Conservation (phyloP, 2,113 vertebrate species). For the Etheostoma spectabile region DNA sequence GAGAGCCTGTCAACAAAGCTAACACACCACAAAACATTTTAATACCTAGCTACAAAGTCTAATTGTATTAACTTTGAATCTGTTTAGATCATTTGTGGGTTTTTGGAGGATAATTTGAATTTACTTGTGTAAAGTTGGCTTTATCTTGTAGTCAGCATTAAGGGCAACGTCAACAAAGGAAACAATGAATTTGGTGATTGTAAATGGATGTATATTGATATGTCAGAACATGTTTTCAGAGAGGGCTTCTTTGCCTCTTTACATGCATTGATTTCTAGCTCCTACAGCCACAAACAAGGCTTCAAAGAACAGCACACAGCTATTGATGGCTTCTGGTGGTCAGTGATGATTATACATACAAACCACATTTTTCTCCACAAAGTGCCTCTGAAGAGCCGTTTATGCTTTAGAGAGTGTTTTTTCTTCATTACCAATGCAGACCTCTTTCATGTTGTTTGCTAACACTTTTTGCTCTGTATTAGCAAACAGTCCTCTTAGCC, state of each 20-base stretch:
- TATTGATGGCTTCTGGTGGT: constrained; percentile 2
- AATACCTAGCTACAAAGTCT: not conserved
- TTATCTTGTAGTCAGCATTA: not conserved
- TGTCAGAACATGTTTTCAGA: not conserved
- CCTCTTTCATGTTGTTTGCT: constrained; percentile 9
- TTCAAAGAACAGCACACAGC: not conserved
- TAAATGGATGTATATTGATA: not conserved
- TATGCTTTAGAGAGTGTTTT: not conserved
- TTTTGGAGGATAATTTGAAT: not conserved
- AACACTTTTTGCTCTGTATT: constrained; percentile 45
- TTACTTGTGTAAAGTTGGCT: not conserved
- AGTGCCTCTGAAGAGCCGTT: constrained; percentile 25
- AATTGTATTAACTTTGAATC: not conserved
- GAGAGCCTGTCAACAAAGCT: constrained; percentile 7
- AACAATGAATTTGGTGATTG: not conserved
- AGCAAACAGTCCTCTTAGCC: constrained; percentile 21
- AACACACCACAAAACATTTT: not conserved
- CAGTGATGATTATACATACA: constrained; percentile 18
- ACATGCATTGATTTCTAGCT: not conserved
- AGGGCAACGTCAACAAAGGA: not conserved
- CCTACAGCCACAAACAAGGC: not conserved
- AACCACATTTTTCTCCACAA: constrained; percentile 9
- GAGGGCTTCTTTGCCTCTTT: not conserved
- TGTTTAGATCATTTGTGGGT: not conserved
- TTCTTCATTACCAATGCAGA: not conserved